Evolutionary conservation across 2,888 invertebrate species (phyloP).

Genomic region (Timema cristinae): DNA sequence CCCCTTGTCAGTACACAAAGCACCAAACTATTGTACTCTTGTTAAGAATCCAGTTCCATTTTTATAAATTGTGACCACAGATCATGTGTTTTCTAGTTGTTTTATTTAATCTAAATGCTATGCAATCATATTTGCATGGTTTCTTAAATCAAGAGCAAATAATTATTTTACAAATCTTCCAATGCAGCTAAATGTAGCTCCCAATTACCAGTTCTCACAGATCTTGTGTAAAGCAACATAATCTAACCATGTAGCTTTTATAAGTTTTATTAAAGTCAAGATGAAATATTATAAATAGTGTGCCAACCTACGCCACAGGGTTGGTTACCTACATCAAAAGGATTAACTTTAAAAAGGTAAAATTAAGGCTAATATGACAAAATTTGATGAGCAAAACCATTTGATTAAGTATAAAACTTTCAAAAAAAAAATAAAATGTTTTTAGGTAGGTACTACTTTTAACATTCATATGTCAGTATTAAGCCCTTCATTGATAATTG

Average conservation of each 20-base stretch:
- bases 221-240: conserved; percentile 6
- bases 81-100: background rate
- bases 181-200: conserved; percentile 17
- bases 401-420: too few relatives aligned
- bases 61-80: conserved; percentile 2
- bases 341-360: too few relatives aligned
- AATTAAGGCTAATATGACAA: too few relatives aligned
- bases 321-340: too few relatives aligned
- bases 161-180: conserved; percentile 16
- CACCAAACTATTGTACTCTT: conserved; percentile 13
- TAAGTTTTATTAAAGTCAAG: too few relatives aligned
- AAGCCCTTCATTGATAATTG: too few relatives aligned
- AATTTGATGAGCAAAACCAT: too few relatives aligned
- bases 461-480: too few relatives aligned
- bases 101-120: conserved; percentile 15
- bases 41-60: conserved; percentile 20
- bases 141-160: conserved; percentile 19
- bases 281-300: too few relatives aligned
- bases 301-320: too few relatives aligned
- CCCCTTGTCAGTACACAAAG: conserved; percentile 3
- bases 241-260: background rate
- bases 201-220: conserved; percentile 14
- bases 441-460: too few relatives aligned
- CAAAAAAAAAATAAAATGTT: too few relatives aligned
- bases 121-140: conserved; percentile 21